Evolutionary conservation across 1,140 invertebrate genomes (phyloP).

Genomic region (Dendrolimus punctatus): DNA sequence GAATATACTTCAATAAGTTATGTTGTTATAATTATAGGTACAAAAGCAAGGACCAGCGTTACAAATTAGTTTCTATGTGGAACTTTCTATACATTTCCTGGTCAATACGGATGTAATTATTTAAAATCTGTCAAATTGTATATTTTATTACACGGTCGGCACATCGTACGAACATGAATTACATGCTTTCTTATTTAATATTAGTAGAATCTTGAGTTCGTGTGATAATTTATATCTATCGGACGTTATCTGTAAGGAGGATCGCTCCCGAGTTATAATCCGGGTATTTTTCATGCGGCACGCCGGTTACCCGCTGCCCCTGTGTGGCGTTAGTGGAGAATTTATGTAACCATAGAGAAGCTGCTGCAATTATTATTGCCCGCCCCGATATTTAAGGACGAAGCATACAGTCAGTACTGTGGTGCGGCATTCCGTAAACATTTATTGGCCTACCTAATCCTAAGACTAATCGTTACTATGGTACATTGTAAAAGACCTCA

Average conservation of each 20-base stretch:
- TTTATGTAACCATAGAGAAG: slow-evolving; percentile 50
- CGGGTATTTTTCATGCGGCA: slow-evolving; percentile 64
- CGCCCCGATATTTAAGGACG: slow-evolving; percentile 7
- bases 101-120: slow-evolving; percentile 62
- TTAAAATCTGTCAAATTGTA: slow-evolving; percentile 68
- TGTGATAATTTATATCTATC: slow-evolving; percentile 66
- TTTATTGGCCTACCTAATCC: too few relatives aligned
- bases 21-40: too few relatives aligned
- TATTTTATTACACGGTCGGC: slow-evolving; percentile 58
- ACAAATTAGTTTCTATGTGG: slow-evolving; percentile 12
- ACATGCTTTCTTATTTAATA: slow-evolving; percentile 71
- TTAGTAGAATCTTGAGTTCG: slow-evolving; percentile 64
- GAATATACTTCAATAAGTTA: too few relatives aligned
- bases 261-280: slow-evolving; percentile 68
- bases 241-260: slow-evolving; percentile 51
- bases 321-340: slow-evolving; percentile 41
- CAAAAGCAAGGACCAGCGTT: too few relatives aligned
- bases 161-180: slow-evolving; percentile 60
- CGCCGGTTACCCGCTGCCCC: slow-evolving; percentile 25
- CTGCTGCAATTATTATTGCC: slow-evolving; percentile 55
- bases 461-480: too few relatives aligned
- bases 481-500: too few relatives aligned
- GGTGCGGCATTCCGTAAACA: too few relatives aligned
- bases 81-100: slow-evolving; percentile 64
- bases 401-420: too few relatives aligned